Evolutionary conservation across 1,140 invertebrate species (phyloP), one percentile per base, ranked within the genome.

Genomic region (Diuraphis noxia): DNA sequence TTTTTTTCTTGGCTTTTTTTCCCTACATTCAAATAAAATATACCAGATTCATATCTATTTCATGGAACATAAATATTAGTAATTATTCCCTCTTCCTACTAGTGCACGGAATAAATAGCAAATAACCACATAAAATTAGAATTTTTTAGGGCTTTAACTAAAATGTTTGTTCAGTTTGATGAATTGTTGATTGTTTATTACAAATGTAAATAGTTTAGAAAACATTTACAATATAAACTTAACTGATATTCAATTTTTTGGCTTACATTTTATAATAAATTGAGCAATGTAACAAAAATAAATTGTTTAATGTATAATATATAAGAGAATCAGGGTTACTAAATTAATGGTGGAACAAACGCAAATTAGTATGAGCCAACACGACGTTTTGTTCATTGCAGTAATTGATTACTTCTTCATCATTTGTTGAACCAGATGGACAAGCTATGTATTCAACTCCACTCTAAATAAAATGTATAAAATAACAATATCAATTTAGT

Each of bases 381-480:
- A 96, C 95, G 92, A 99, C 98, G 46, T 96, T 96, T 93, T 99
- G 97, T 92, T 99, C 97, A 93, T 99, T 96, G 94, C 98, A 99
- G 25, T 98, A 98, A 88, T 96, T 94, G 92, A 98, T 97, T n/a
- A 99, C 97, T 92, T 95, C 96, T 63, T 95, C 95, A 94, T 99
- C 99, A 93, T 99, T 99, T 81, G 96, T 98, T 10, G 98, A 99
- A 23, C 99, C 99, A 1, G 97, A 94, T 19, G 99, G 98, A 94
- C 98, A 98, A 40, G 96, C 98, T 91, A 99, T 98, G 94, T 96
- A 99, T 85, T 96, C 95, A 38, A 99, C 99, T 43, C 99, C 99
- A 94, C 97, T 98, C 98, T 99, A 94, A 72, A 95, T 34, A 72
- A 30, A 72, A 94, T 91, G 46, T 94, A 93, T 92, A 93, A 92